Percentiles rank a stretch among this genome's conserved stretches.
phyloP scores from a whole-genome alignment of 2,113 vertebrate species.

The Cervus canadensis region DNA sequence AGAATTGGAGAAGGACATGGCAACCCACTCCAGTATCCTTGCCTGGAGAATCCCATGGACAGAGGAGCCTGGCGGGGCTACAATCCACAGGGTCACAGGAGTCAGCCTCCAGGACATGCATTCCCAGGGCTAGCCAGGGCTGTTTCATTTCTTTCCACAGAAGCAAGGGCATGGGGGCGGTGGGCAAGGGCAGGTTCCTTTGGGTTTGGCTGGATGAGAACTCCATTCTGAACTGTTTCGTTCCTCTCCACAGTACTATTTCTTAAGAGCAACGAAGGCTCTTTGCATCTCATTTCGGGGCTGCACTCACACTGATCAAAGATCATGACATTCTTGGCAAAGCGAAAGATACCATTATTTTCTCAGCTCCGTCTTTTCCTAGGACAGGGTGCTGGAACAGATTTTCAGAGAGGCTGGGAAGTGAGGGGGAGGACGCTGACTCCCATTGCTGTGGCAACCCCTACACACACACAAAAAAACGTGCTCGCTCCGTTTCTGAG shows the following conservation, averaged over 20 bases:
- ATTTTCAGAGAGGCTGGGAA: conserved; percentile 68
- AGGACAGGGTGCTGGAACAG: conserved; percentile 58
- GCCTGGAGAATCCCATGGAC: neutral
- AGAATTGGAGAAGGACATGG: neutral
- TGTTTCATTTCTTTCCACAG: neutral
- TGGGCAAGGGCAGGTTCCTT: neutral
- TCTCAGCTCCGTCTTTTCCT: conserved; percentile 45
- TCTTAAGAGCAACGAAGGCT: neutral
- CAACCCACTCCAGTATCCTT: neutral
- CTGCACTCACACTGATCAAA: conserved; percentile 44
- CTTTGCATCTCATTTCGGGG: neutral
- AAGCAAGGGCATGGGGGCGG: neutral
- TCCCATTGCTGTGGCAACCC: conserved; percentile 79
- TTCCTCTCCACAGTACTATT: conserved; percentile 34
- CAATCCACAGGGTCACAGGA: rapidly evolving
- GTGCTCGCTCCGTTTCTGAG: conserved; percentile 7
- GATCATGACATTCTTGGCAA: conserved; percentile 54
- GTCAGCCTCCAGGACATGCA: neutral
- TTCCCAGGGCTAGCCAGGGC: neutral
- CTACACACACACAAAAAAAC: rapidly evolving
- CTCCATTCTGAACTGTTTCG: conserved; percentile 29
- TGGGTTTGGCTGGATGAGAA: neutral
- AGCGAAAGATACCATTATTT: conserved; percentile 49
- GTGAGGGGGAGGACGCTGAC: conserved; percentile 55
- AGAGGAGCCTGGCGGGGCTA: rapidly evolving